Evolutionary conservation across 1,140 invertebrate species (phyloP), one percentile per base, ranked within the genome.

Genomic region (Prorops nasuta): DNA sequence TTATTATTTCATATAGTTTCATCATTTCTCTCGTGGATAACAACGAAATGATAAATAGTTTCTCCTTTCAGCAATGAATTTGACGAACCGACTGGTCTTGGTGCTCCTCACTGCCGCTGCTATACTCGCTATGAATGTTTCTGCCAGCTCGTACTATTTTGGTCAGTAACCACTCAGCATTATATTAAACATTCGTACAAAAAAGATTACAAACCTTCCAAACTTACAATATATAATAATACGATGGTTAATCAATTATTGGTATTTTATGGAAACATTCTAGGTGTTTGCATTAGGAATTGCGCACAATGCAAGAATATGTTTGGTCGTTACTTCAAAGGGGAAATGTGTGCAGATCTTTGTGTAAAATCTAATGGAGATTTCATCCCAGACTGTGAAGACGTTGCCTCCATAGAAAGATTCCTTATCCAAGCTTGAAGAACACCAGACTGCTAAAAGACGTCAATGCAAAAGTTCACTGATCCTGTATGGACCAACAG

Each of bases 301-400:
- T 94, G 91, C 64, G 89, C 88, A 0, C 90, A 92, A 64, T 92
- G 90, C 73, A 90, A 90, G 67, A 90, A 89, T 66, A 91, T 92
- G 84, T 87, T 89, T 54, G 90, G 89, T 0, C 81, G 83, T 0
- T 92, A 89, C 77, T 94, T 94, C 69, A 86, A 92, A 58, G 90
- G 89, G 0, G 83, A 88, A 40, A 80, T 86, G 0, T 94, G 91
- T 64, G 90, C 89, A 0, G 87, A 91, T 57, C 83, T 84, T 47
- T 93, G 91, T 64, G 79, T 91, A 34, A 87, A 89, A 64, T 87
- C 85, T 67, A 88, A 89, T 63, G 89, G 89, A 43, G 89, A 89
- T 69, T 80, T 88, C 32, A 88, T 91, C 36, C 89, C 89, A 0
- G 91, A 94, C 60, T 92, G 90, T 66, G 87, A 90, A 73, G 86